Conservation (phyloP, 2,113 vertebrate species). For the Corythornis vintsioides region DNA sequence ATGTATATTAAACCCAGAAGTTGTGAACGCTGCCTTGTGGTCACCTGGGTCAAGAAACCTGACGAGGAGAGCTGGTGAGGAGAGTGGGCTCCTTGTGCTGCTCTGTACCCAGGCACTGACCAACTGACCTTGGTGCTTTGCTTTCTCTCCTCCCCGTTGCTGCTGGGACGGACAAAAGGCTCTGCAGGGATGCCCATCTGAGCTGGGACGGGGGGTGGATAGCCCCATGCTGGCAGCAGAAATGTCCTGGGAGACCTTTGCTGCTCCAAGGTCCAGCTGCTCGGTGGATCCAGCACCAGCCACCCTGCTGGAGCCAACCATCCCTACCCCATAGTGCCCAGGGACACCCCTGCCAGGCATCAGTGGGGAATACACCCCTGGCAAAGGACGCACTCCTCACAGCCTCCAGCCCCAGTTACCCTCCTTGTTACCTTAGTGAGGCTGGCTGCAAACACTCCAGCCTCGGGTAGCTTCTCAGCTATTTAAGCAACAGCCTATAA, state of each 20-base stretch:
- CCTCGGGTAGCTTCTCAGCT: background rate
- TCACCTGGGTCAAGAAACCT: background rate
- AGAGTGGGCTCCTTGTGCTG: background rate
- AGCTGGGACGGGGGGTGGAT: rapidly evolving
- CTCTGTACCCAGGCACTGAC: rapidly evolving
- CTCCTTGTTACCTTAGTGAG: background rate
- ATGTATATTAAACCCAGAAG: conserved; percentile 49
- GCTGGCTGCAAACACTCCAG: background rate
- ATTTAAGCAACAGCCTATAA: conserved; percentile 13
- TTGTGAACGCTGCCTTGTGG: background rate
- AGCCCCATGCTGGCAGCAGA: background rate
- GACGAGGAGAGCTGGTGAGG: background rate
- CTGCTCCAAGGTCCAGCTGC: rapidly evolving
- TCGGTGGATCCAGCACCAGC: rapidly evolving
- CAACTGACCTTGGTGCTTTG: background rate
- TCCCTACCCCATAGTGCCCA: rapidly evolving
- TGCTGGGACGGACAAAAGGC: background rate
- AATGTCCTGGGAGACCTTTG: rapidly evolving
- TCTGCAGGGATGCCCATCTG: background rate
- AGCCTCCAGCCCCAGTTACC: background rate
- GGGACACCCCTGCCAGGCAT: background rate
- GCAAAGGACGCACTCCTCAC: background rate
- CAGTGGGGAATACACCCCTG: rapidly evolving
- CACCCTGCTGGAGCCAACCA: background rate
- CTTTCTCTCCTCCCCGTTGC: rapidly evolving